These are phyloP conservation scores for Chionis minor DNA, from an alignment of 2,113 vertebrate species.

Conservation along the genomic window DNA sequence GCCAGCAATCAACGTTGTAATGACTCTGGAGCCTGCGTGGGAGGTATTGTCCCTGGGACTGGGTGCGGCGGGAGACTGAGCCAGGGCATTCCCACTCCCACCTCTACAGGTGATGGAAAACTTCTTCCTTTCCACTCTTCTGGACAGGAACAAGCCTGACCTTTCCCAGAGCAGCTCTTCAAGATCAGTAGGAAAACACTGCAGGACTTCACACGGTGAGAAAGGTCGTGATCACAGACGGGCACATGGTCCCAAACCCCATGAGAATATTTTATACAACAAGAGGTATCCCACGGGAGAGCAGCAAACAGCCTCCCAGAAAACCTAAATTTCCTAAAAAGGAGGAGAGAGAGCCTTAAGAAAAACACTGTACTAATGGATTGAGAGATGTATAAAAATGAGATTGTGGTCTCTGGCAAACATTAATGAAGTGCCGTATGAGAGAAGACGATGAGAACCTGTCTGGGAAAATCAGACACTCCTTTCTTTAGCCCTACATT, in stretches of 20 bases:
- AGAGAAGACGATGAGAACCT: neutral
- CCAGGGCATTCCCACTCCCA: neutral
- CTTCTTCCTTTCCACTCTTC: neutral
- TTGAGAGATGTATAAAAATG: neutral
- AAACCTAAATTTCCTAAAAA: neutral
- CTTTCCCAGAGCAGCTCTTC: neutral
- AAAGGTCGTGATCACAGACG: neutral
- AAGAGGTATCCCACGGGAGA: neutral
- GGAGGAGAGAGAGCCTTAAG: neutral
- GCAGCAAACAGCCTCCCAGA: neutral
- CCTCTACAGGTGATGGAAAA: slow-evolving; percentile 6
- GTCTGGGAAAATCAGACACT: neutral
- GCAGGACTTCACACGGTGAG: neutral
- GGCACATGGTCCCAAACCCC: neutral
- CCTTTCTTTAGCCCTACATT: neutral
- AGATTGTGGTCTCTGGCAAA: neutral
- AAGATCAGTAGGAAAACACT: neutral
- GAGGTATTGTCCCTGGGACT: neutral
- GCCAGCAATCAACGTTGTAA: neutral
- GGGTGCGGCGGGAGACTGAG: slow-evolving; percentile 16
- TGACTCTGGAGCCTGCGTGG: neutral
- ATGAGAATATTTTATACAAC: neutral
- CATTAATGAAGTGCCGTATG: neutral
- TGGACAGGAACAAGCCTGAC: neutral
- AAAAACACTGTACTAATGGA: neutral